A percentile compares a stretch with the other conserved stretches of the same genome.
These are phyloP conservation scores for Sebastiscus tertius DNA, from an alignment of 2,797 vertebrate genomes.

Conservation along the genomic window DNA sequence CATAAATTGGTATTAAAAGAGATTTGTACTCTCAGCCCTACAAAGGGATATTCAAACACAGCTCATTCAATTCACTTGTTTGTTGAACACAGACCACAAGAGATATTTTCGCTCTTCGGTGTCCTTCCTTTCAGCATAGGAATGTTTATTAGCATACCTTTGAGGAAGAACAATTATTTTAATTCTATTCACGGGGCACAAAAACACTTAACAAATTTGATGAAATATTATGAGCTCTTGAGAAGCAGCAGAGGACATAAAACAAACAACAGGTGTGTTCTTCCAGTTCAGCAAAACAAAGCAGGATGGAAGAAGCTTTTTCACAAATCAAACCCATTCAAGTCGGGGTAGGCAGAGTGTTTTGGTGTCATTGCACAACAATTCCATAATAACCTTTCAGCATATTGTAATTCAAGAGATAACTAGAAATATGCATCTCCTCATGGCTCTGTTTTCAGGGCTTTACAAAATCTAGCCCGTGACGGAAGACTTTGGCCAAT, in stretches of 20 bases:
- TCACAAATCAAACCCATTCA: not conserved
- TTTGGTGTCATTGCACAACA: no score
- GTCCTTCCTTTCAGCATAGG: not conserved
- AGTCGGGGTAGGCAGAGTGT: no score
- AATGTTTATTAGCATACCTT: slow-evolving; percentile 19
- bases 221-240: slow-evolving; percentile 4
- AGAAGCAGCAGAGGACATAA: not conserved
- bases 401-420: no score
- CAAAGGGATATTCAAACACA: slow-evolving; percentile 1
- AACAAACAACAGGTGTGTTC: slow-evolving; percentile 26
- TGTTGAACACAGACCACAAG: not conserved
- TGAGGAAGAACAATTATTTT: not conserved
- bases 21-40: not conserved
- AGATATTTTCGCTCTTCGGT: not conserved
- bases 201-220: slow-evolving; percentile 2
- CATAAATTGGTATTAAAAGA: not conserved
- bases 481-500: no score
- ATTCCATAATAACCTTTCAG: no score
- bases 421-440: no score
- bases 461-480: no score
- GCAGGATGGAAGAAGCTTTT: not conserved
- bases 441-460: no score
- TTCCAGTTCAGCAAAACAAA: not conserved
- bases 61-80: not conserved
- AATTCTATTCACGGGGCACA: not conserved